Base-by-base conservation (phyloP, 2,888 invertebrate genomes). In the Ecdyonurus torrentis region DNA sequence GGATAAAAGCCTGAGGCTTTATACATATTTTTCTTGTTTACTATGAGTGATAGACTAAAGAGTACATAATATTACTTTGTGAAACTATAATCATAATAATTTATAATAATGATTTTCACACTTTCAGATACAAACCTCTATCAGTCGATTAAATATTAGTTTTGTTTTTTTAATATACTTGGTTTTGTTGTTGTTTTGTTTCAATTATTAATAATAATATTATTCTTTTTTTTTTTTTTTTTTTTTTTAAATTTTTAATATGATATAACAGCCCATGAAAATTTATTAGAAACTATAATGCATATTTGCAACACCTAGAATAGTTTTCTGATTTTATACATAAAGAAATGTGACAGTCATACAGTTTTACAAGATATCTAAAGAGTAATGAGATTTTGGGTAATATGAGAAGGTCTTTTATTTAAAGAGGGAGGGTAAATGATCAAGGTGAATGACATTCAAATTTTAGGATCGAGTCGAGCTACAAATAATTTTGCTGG, bases 291-390 rank as follows among this genome's bases (percentile, higher is more conserved):
- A 68, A 69, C 70, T 70, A 37, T 37, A 70, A 69, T 70, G 69
- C 70, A 70, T 70, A 69, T 71, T 71, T 68, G 69, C 68, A 68
- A 70, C 70, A 70, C 67, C 70, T 70, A 70, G 67, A 66, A 66
- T 64, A 65, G 60, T 60, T 19, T 58, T 63, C 61, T 65, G 65
- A 64, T 64, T 66, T 66, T 67, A 65, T 66, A 65, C 66, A 66
- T 64, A 66, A 63, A 66, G 66, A 65, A 67, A 65, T n/a, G 63
- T 66, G 67, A 66, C 67, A 67, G 66, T 67, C 67, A 68, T 66
- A 68, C 67, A 68, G 65, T 67, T 66, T 67, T 68, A 67, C 65
- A 69, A 67, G 62, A 65, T 64, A 65, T 55, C 58, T 58, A 55
- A 58, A 37, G 62, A 58, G 50, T 58, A 62, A 62, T 55, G 25